phyloP scores from a whole-genome alignment of 2,797 vertebrate species.

The Decapterus maruadsi region DNA sequence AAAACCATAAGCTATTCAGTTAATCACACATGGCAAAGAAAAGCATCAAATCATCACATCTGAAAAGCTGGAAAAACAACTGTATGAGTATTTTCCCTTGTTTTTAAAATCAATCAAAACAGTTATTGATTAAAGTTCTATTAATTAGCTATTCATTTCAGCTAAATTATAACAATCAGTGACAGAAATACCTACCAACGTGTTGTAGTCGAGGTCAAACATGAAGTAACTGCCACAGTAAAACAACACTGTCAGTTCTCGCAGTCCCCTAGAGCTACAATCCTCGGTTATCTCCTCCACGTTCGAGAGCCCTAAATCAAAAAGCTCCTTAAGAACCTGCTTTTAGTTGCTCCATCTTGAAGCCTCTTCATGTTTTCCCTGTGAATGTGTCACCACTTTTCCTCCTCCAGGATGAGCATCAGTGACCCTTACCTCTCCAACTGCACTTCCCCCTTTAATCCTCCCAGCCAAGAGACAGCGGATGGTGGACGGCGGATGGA shows the following conservation, averaged over 20 bases:
- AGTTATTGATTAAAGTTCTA: not conserved
- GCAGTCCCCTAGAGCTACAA: constrained; percentile 16
- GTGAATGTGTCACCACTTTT: constrained; percentile 11
- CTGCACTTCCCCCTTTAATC: constrained; percentile 72
- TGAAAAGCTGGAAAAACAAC: not conserved
- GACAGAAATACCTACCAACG: constrained; percentile 43
- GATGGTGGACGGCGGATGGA: constrained; percentile 17
- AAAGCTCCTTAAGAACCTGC: constrained; percentile 53
- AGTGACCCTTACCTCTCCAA: constrained; percentile 61
- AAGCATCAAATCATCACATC: not conserved
- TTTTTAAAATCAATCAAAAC: rapidly evolving
- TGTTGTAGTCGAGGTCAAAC: constrained; percentile 20
- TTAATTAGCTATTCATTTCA: not conserved
- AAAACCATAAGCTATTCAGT: not conserved
- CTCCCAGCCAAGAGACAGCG: constrained; percentile 46
- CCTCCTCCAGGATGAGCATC: constrained; percentile 58
- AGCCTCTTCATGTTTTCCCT: constrained; percentile 32
- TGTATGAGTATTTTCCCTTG: not conserved
- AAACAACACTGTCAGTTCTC: constrained; percentile 7
- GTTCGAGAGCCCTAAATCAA: constrained; percentile 34
- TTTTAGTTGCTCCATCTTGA: constrained; percentile 58
- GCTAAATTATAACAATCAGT: not conserved
- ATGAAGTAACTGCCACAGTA: not conserved
- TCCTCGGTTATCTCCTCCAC: constrained; percentile 14
- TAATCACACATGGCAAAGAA: not conserved